Conservation (phyloP, 1,140 invertebrate species). For the Chrysoperla carnea region DNA sequence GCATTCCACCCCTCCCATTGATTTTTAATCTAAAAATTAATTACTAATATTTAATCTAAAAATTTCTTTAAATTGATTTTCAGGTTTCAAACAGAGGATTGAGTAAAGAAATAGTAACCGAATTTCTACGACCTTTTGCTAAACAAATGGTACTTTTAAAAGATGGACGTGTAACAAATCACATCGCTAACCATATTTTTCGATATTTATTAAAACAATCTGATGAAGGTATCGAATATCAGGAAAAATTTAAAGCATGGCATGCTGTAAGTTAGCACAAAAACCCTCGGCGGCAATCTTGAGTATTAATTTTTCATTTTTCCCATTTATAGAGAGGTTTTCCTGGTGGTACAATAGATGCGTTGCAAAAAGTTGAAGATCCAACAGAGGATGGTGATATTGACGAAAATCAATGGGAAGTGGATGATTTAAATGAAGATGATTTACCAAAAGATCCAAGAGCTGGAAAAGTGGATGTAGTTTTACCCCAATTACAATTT, state of each 20-base stretch:
- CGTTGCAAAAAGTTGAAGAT: slow-evolving; percentile 32
- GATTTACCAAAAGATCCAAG: slow-evolving; percentile 46
- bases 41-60: too few relatives aligned
- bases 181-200: slow-evolving; percentile 43
- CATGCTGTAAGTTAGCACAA: slow-evolving; percentile 25
- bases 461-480: slow-evolving; percentile 56
- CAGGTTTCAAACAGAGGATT: slow-evolving; percentile 44
- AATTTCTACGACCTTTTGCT: slow-evolving; percentile 44
- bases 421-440: slow-evolving; percentile 11
- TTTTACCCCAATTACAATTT: slow-evolving; percentile 47
- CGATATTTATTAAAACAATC: slow-evolving; percentile 55
- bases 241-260: slow-evolving; percentile 48
- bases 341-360: slow-evolving; percentile 41
- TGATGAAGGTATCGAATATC: slow-evolving; percentile 47
- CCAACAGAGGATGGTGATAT: slow-evolving; percentile 22
- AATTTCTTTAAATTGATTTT: slow-evolving; percentile 6
- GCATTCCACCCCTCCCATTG: too few relatives aligned
- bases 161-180: slow-evolving; percentile 31
- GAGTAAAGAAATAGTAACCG: slow-evolving; percentile 28
- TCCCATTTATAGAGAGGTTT: slow-evolving; percentile 38
- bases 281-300: too few relatives aligned
- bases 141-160: slow-evolving; percentile 32
- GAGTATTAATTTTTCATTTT: neutral
- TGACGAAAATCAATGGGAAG: slow-evolving; percentile 15
- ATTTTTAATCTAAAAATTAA: too few relatives aligned